Base-by-base conservation (phyloP, 2,113 vertebrate species). In the Fregata magnificens region DNA sequence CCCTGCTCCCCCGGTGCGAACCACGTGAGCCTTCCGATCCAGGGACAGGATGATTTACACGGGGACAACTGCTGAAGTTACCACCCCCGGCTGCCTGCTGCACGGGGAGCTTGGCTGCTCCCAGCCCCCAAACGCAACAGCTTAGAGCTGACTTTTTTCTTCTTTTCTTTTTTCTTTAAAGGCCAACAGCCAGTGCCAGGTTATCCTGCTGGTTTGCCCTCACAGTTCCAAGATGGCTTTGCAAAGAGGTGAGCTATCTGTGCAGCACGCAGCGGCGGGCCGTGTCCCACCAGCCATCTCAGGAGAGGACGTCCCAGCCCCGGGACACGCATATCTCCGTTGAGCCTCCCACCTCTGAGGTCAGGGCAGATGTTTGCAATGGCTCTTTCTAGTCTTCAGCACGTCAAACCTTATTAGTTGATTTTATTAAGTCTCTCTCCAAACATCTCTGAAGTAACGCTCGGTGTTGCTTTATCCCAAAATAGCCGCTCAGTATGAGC, bases 391-490 rank as follows among this genome's bases (percentile, higher is more conserved):
- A 93, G 93, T 95, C 89, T 95, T 40, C 87, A 78, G 62, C 77
- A 72, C 2, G 56, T 91, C 95, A 96, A 84, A 92, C 28, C 66
- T 67, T 77, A 82, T 95, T 95, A 94, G 86, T 6, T 67, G 86
- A 70, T 71, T 95, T 94, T 92, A 92, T 94, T 87, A 95, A 93
- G 74, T 66, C 76, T 85, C 47, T 89, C 61, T 95, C 92, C 93
- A 96, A 95, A 81, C 69, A 84, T 79, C 73, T 88, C 89, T 79
- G 17, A 96, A 94, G 82, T 90, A 91, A 86, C 34, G 28, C 59
- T 73, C 17, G 4, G 81, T 77, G 86, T 50, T 93, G 86, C 55
- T 90, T 70, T 21, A 59, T 77, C 93, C 94, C 93, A 85, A 96
- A 93, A 94, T 92, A 95, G 94, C 71, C 8, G 0, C 79, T 82